These are phyloP conservation scores for human DNA, from an alignment of 2,113 vertebrate genomes.

Conservation along the genomic window GRCh38 chr3:62228501-62229000, in stretches of 20 bases:
- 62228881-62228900: not conserved
- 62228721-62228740: not conserved
- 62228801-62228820: not conserved
- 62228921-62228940: not conserved
- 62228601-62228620: not conserved
- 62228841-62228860: not conserved
- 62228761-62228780: not conserved
- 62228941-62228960: not conserved
- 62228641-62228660: not conserved
- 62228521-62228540: too few species aligned
- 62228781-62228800: not conserved
- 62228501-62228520: too few species aligned
- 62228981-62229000: not conserved
- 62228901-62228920: not conserved
- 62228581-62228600: not conserved
- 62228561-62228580: not conserved
- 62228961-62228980: not conserved
- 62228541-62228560: not conserved
- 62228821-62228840: not conserved
- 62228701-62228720: not conserved
- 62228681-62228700: too few species aligned
- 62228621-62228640: not conserved
- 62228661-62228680: not conserved
- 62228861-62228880: not conserved
- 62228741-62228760: not conserved